Evolutionary conservation across 2,888 invertebrate species (phyloP).

Genomic region (Andrena marginata): DNA sequence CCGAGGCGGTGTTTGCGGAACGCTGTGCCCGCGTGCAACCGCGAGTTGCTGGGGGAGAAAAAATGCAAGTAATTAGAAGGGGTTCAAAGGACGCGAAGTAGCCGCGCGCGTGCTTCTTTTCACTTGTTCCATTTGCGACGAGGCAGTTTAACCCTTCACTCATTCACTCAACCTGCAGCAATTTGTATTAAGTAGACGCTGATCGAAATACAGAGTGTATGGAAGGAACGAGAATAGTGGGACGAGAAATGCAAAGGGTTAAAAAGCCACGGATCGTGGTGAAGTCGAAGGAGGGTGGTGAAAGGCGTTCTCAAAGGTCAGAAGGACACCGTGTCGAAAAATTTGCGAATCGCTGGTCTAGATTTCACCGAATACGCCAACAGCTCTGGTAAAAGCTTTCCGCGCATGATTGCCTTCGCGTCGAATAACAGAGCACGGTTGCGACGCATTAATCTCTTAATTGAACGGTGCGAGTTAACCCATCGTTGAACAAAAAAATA

Average conservation of each 20-base stretch:
- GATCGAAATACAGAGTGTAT: neutral
- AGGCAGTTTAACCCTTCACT: neutral
- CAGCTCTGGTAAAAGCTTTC: neutral
- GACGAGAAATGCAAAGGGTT: neutral
- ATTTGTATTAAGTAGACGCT: neutral
- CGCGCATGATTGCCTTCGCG: neutral
- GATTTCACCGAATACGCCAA: constrained; percentile 28
- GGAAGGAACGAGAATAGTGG: neutral
- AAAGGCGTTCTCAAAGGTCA: constrained; percentile 29
- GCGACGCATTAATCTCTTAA: neutral
- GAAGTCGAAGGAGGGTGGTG: neutral
- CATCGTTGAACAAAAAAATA: neutral
- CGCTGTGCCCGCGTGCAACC: neutral
- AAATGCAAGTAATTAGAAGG: neutral
- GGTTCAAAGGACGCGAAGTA: constrained; percentile 4
- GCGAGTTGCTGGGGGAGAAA: neutral
- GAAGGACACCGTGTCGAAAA: constrained; percentile 32
- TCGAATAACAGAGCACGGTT: neutral
- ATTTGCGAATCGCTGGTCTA: constrained; percentile 15
- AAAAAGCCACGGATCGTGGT: neutral
- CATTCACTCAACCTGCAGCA: neutral
- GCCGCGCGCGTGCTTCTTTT: neutral
- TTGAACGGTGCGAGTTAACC: neutral
- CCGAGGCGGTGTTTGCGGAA: constrained; percentile 5
- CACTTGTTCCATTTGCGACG: too few species aligned